Evolutionary conservation across 2,888 invertebrate genomes (phyloP), one percentile per base, ranked within the genome.

Genomic region (Trissolcus japonicus): DNA sequence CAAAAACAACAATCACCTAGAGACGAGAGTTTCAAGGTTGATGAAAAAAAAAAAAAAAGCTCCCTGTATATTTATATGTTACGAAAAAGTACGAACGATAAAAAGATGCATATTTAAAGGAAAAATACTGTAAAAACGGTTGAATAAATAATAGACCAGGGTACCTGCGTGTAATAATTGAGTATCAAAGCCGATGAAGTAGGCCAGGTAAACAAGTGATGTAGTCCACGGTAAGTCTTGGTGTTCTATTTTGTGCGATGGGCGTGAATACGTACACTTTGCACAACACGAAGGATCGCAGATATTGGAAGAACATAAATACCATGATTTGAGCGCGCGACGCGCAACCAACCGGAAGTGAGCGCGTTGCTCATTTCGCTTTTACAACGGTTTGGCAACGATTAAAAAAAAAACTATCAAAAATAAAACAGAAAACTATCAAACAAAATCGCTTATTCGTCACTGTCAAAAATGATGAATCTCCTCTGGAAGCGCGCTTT

Each of bases 291-390:
- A 72, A 78, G 74, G 75, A 75, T 75, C 78, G 78, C 78, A 72
- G 78, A 78, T 78, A 78, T 78, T 78, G 78, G 75, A 78, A 78
- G 78, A 74, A 78, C 78, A 75, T 78, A 78, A 75, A 78, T 78
- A 75, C 35, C 78, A 78, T 78, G 71, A 78, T 75, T 72, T 74
- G 63, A 71, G 75, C 78, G 75, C 67, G 78, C 75, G 71, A 51
- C 78, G 78, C 71, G 75, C 78, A 78, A 72, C 74, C 71, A 78
- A 75, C 75, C 78, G 78, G 78, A 79, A 79, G 75, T 72, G 72
- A 79, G 67, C 72, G 78, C 76, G 75, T 79, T 79, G 72, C 72
- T 75, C 78, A 75, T 79, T 78, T 75, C 61, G 72, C 63, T 61
- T 72, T 63, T 25, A 25, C 21, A 21, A 21, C 35, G 9, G 2